Percentiles rank a stretch among this genome's conserved stretches.
Conservation (phyloP, 2,888 invertebrate species). For the Pristionchus arcanus region DNA sequence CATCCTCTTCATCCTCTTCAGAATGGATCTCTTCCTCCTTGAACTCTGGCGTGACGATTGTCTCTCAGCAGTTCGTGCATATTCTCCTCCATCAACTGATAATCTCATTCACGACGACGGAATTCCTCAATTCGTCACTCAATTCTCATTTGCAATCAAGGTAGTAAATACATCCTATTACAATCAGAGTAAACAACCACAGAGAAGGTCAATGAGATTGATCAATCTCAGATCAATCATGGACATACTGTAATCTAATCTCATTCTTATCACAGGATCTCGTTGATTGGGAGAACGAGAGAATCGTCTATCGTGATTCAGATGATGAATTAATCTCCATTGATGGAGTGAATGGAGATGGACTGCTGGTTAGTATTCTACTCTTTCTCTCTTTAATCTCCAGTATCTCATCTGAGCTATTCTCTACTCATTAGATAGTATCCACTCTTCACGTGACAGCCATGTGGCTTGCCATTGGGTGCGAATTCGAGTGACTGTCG, state of each 20-base stretch:
- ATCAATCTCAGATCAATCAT: background rate
- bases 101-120: constrained; percentile 12
- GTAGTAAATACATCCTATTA: constrained; percentile 1
- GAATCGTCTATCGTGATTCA: constrained; percentile 46
- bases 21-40: constrained; percentile 51
- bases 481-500: constrained; percentile 21
- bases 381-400: background rate
- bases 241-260: background rate
- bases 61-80: constrained; percentile 36
- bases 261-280: constrained; percentile 35
- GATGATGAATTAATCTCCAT: constrained; percentile 50
- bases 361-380: constrained; percentile 25
- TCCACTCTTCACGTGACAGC: background rate
- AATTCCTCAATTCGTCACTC: constrained; percentile 15
- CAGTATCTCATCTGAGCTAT: background rate
- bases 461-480: background rate
- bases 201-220: background rate
- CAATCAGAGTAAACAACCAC: background rate
- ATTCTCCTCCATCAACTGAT: background rate
- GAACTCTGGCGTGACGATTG: constrained; percentile 52
- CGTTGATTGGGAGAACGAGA: constrained; percentile 54
- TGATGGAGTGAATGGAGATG: constrained; percentile 48
- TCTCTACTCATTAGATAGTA: background rate
- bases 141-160: constrained; percentile 44
- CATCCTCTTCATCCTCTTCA: background rate